phyloP scores from a whole-genome alignment of 2,797 vertebrate genomes.

The Lophius americanus region DNA sequence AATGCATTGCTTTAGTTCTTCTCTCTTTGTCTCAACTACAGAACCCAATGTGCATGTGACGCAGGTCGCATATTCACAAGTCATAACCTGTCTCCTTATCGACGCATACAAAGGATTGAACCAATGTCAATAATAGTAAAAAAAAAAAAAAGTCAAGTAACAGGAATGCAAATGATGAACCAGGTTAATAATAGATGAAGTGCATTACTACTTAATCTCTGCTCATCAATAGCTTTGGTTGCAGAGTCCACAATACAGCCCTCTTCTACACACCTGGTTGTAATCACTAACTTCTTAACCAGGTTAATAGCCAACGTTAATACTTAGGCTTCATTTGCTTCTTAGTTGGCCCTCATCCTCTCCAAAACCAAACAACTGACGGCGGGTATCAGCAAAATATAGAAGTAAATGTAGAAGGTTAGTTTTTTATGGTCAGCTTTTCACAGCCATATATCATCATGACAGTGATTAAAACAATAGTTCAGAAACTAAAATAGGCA shows the following conservation, averaged over 20 bases:
- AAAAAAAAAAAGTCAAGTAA: not conserved
- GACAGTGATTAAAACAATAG: too few species aligned
- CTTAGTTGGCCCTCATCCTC: conserved; percentile 21
- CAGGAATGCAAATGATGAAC: not conserved
- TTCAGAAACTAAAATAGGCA: too few species aligned
- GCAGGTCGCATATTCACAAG: not conserved
- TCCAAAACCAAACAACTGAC: conserved; percentile 48
- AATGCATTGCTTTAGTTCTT: too few species aligned
- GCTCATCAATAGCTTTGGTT: conserved; percentile 14
- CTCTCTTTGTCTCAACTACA: not conserved
- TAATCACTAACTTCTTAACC: not conserved
- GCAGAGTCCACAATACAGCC: not conserved
- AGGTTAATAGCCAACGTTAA: conserved; percentile 23
- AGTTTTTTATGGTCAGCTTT: too few species aligned
- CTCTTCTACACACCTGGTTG: conserved; percentile 12
- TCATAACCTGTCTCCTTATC: not conserved
- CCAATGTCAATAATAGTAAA: not conserved
- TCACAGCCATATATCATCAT: too few species aligned
- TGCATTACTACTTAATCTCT: not conserved
- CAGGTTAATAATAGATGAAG: not conserved
- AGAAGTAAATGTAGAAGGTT: not conserved
- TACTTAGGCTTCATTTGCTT: conserved; percentile 6
- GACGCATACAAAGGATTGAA: conserved; percentile 5
- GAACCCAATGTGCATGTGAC: not conserved
- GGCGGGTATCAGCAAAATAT: conserved; percentile 52